Conservation (phyloP, 2,888 invertebrate genomes). For the Napeogenes sylphis region DNA sequence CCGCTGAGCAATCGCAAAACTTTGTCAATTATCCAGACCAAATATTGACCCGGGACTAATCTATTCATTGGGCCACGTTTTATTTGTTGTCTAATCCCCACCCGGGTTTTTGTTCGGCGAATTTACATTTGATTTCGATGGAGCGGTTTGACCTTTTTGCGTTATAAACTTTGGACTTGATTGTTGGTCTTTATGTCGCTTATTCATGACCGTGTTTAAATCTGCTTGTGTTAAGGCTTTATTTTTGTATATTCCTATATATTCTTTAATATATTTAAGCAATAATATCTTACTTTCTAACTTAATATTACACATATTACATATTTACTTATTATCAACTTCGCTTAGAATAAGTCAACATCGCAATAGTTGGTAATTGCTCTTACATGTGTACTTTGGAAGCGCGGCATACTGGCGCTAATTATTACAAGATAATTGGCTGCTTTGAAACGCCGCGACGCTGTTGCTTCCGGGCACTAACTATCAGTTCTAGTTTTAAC, state of each 20-base stretch:
- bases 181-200: slow-evolving; percentile 8
- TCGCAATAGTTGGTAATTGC: too few species aligned
- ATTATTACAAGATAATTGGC: too few species aligned
- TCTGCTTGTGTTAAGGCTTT: slow-evolving; percentile 6
- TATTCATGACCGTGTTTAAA: slow-evolving; percentile 10
- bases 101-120: slow-evolving; percentile 32
- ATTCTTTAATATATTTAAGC: too few species aligned
- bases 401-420: too few species aligned
- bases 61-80: slow-evolving; percentile 47
- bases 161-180: slow-evolving; percentile 19
- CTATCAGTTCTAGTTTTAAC: too few species aligned
- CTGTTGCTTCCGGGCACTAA: too few species aligned
- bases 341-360: too few species aligned
- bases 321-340: too few species aligned
- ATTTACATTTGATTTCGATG: slow-evolving; percentile 42
- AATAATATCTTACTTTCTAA: too few species aligned
- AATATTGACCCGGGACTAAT: slow-evolving; percentile 47
- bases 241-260: background rate
- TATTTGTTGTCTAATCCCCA: slow-evolving; percentile 40
- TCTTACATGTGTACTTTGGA: too few species aligned
- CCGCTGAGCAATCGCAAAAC: slow-evolving; percentile 33
- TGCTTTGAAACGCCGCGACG: too few species aligned
- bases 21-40: slow-evolving; percentile 49
- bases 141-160: slow-evolving; percentile 23
- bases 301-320: too few species aligned